phyloP scores from a whole-genome alignment of 2,888 invertebrate species.

The Bellardia pandia region DNA sequence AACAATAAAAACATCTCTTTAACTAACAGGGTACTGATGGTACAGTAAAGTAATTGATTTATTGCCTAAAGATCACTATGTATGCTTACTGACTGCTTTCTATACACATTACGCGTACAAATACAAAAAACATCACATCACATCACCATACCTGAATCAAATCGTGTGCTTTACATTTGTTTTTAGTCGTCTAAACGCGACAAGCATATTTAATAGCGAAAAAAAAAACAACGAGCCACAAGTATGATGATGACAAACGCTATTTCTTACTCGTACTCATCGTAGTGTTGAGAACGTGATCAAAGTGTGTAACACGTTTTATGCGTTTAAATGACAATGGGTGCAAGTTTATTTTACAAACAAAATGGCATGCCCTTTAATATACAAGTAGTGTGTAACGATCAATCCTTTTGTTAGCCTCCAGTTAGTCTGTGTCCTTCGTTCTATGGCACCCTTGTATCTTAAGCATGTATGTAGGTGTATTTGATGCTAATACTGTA shows the following conservation, averaged over 20 bases:
- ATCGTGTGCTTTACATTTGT: slow-evolving; percentile 48
- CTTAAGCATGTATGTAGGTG: slow-evolving; percentile 12
- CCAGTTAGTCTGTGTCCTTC: background rate
- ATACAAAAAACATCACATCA: background rate
- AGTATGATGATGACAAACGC: background rate
- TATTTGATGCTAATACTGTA: slow-evolving; percentile 41
- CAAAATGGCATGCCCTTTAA: slow-evolving; percentile 35
- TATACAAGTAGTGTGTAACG: slow-evolving; percentile 15
- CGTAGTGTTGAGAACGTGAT: slow-evolving; percentile 64
- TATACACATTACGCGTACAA: background rate
- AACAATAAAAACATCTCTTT: slow-evolving; percentile 27
- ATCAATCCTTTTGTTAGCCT: slow-evolving; percentile 8
- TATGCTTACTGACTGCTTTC: slow-evolving; percentile 12
- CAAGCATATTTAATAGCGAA: background rate
- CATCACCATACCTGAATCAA: slow-evolving; percentile 11
- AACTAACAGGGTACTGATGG: slow-evolving; percentile 30
- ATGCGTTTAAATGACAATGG: slow-evolving; percentile 64
- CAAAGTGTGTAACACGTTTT: slow-evolving; percentile 70
- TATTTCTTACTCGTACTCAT: background rate
- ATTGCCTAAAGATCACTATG: slow-evolving; percentile 57
- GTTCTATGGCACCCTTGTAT: background rate
- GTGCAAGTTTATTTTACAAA: slow-evolving; percentile 65
- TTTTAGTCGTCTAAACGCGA: slow-evolving; percentile 62
- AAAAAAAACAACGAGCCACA: background rate
- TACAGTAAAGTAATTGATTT: slow-evolving; percentile 63